Percentiles rank a stretch among this genome's conserved stretches.
phyloP scores from a whole-genome alignment of 2,888 invertebrate species.

The Macroteleia sp. region DNA sequence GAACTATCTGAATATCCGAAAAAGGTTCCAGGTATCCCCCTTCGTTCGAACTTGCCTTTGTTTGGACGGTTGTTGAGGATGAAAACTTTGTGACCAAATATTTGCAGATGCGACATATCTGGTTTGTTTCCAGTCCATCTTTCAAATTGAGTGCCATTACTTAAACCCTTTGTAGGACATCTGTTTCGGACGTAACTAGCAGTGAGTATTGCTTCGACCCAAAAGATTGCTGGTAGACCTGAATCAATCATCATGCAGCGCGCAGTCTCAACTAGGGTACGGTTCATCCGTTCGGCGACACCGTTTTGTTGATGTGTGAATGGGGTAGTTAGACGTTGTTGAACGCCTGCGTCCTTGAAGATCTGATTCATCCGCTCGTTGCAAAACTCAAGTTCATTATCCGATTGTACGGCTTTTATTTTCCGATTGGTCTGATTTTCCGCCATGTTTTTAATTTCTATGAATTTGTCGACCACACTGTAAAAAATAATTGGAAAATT shows the following conservation, averaged over 20 bases:
- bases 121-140: neutral
- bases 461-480: neutral
- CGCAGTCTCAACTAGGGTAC: conserved; percentile 47
- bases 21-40: no score
- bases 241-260: conserved; percentile 25
- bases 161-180: no score
- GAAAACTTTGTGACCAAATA: no score
- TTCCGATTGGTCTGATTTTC: neutral
- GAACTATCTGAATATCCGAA: no score
- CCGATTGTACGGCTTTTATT: neutral
- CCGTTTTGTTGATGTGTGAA: conserved; percentile 70
- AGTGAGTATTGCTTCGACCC: no score
- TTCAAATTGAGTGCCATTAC: no score
- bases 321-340: neutral
- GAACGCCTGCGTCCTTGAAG: neutral
- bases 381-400: neutral
- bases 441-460: neutral
- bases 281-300: conserved; percentile 7
- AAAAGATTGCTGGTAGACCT: no score
- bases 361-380: neutral
- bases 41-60: no score
- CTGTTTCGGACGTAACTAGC: no score
- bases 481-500: no score
- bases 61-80: no score
- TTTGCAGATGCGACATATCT: no score